Evolutionary conservation across 2,113 vertebrate genomes (phyloP), one percentile per base, ranked within the genome.

Genomic region (Ammodytes marinus): DNA sequence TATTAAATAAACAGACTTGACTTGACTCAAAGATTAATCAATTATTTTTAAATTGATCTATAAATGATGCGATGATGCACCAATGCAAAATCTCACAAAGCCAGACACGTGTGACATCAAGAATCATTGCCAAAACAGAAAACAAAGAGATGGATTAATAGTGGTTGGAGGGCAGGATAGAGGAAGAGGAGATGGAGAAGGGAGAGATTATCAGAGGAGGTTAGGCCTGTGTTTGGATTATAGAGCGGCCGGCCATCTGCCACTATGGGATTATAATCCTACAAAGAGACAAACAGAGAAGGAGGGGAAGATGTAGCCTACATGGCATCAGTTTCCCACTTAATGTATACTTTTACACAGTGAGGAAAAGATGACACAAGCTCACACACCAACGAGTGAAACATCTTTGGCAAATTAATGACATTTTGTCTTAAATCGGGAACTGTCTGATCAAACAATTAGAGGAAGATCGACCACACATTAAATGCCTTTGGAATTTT

Each of bases 171-270:
- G 77, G 67, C 68, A 77, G 55, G 64, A 49, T 13, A 63, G 60
- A 76, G 78, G 45, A 67, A 74, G 47, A 6, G 69, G 79, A 74
- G 72, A 49, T 73, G 40, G 70, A 87, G 87, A 77, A 63, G 77
- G 75, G 60, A 83, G 64, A 77, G 91, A 94, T 95, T 92, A 94
- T 90, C 66, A 83, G 67, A 83, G 89, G 87, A 76, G 86, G 83
- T 66, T 88, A 27, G 84, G 84, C 82, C 84, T 83, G 66, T 19
- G 17, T 77, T 70, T 71, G 92, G 92, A 93, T 93, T 91, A 93
- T 61, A 47, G 78, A 68, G 45, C 45, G 27, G 61, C 47, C 45
- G 27, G 61, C 91, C 95, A 95, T 95, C 94, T 95, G 95, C 86
- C 90, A 66, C 86, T 37, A 10, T 71, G 60, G 70, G 92, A 93